phyloP scores from a whole-genome alignment of 2,888 invertebrate species.

The Latrodectus elegans region DNA sequence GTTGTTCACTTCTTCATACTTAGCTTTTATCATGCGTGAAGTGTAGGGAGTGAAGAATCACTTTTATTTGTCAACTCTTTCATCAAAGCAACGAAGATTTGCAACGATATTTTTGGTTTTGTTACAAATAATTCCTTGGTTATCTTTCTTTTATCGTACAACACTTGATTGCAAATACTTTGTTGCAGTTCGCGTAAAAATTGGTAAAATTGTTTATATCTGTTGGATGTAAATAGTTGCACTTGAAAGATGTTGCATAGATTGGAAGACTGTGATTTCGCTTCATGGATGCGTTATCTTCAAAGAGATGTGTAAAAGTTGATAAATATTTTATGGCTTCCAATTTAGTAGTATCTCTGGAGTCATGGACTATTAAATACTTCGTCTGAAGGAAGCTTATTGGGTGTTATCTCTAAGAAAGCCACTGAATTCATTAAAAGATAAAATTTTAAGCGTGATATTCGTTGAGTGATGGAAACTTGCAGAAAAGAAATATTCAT shows the following conservation, averaged over 20 bases:
- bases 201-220: too few relatives aligned
- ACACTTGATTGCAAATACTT: too few relatives aligned
- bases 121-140: too few relatives aligned
- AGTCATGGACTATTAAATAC: conserved; percentile 1
- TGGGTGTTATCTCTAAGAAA: background rate
- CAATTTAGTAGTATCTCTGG: conserved; percentile 12
- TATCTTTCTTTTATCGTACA: too few relatives aligned
- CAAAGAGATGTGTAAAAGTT: conserved; percentile 15
- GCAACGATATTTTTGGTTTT: too few relatives aligned
- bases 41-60: too few relatives aligned
- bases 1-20: too few relatives aligned
- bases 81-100: too few relatives aligned
- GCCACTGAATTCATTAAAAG: background rate
- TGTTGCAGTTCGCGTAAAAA: too few relatives aligned
- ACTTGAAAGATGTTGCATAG: background rate
- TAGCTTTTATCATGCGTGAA: too few relatives aligned
- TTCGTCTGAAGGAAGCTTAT: background rate
- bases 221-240: background rate
- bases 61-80: too few relatives aligned
- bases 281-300: background rate
- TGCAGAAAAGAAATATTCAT: background rate
- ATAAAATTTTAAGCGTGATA: background rate
- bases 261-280: background rate
- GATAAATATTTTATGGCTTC: conserved; percentile 27
- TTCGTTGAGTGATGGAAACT: conserved; percentile 11